Conservation (phyloP, 2,888 invertebrate species). For the Platynereis dumerilii region DNA sequence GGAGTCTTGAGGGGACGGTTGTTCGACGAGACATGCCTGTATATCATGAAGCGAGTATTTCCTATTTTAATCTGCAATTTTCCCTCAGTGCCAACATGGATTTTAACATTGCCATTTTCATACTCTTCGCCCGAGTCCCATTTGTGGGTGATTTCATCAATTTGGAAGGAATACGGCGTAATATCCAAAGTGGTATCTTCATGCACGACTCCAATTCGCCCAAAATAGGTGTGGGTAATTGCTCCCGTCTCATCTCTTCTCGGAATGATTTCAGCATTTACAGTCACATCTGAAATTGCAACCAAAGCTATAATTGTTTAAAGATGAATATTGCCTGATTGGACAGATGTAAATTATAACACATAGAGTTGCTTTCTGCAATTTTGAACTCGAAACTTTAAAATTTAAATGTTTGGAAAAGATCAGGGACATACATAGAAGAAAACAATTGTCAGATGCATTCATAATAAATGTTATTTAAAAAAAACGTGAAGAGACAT, state of each 20-base stretch:
- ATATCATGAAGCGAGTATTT: constrained; percentile 17
- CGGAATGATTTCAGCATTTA: constrained; percentile 31
- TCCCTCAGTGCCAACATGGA: not conserved
- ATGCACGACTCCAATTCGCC: constrained; percentile 12
- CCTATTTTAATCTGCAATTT: constrained; percentile 12
- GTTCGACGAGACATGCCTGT: constrained; percentile 25
- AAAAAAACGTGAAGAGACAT: too few species aligned
- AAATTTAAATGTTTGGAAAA: too few species aligned
- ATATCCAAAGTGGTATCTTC: not conserved
- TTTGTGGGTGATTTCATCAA: not conserved
- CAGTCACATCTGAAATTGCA: constrained; percentile 26
- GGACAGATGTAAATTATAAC: too few species aligned
- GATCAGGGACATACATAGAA: too few species aligned
- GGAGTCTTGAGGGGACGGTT: constrained; percentile 11
- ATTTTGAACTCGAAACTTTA: too few species aligned
- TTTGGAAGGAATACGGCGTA: not conserved
- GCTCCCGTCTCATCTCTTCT: not conserved
- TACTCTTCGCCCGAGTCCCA: constrained; percentile 11
- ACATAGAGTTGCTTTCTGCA: too few species aligned
- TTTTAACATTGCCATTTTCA: not conserved
- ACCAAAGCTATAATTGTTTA: too few species aligned
- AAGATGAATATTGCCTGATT: too few species aligned
- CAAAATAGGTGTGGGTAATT: constrained; percentile 20
- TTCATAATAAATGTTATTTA: too few species aligned
- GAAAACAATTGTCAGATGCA: too few species aligned